phyloP scores from a whole-genome alignment of 2,113 vertebrate genomes.

The Scalopus aquaticus region DNA sequence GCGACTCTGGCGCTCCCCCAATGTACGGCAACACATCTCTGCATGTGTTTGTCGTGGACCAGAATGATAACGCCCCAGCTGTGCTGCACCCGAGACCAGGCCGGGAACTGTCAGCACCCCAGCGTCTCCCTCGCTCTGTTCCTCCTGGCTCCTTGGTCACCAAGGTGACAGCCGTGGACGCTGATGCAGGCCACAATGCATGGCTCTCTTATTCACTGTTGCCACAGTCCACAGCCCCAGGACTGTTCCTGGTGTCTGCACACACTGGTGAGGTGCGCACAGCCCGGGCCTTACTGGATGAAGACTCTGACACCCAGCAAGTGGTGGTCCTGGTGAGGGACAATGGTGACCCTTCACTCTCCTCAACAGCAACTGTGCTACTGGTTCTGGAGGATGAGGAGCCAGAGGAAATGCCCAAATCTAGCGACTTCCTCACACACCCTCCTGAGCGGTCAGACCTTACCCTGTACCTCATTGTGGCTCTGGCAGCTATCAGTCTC shows the following conservation, averaged over 20 bases:
- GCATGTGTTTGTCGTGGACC: slow-evolving; percentile 87
- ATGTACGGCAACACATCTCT: slow-evolving; percentile 83
- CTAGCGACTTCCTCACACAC: slow-evolving; percentile 81
- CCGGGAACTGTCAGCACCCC: slow-evolving; percentile 79
- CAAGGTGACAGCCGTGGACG: slow-evolving; percentile 92
- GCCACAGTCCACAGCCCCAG: slow-evolving; percentile 87
- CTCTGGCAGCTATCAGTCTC: slow-evolving; percentile 84
- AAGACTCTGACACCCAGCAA: slow-evolving; percentile 86
- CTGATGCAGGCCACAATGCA: slow-evolving; percentile 91
- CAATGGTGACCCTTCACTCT: slow-evolving; percentile 90
- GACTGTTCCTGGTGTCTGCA: slow-evolving; percentile 88
- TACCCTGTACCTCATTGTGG: slow-evolving; percentile 91
- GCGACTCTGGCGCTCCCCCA: slow-evolving; percentile 84
- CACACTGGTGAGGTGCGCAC: slow-evolving; percentile 92
- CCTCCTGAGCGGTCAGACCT: slow-evolving; percentile 84
- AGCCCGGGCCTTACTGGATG: slow-evolving; percentile 86
- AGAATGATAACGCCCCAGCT: slow-evolving; percentile 87
- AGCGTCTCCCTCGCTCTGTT: slow-evolving; percentile 87
- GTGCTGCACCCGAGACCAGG: slow-evolving; percentile 88
- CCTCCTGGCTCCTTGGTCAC: slow-evolving; percentile 90
- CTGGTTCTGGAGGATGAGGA: slow-evolving; percentile 89
- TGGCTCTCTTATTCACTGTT: slow-evolving; percentile 90
- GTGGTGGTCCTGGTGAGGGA: slow-evolving; percentile 89
- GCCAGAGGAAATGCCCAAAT: slow-evolving; percentile 81
- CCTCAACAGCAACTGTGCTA: slow-evolving; percentile 89